Conservation (phyloP, 1,140 invertebrate genomes). For the Antheraea pernyi region DNA sequence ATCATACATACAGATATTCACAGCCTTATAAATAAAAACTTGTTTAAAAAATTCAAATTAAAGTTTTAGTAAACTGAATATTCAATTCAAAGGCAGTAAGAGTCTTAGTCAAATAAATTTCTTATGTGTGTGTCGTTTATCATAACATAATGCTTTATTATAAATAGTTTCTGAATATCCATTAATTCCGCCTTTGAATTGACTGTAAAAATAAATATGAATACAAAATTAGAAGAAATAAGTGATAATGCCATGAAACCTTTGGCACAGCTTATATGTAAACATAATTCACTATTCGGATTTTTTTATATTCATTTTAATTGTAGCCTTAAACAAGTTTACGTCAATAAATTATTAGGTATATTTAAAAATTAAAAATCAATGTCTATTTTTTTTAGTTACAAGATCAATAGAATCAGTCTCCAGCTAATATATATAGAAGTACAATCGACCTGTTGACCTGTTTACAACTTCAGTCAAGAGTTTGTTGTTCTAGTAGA, state of each 20-base stretch:
- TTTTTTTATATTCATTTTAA: neutral
- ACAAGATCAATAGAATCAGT: slow-evolving; percentile 57
- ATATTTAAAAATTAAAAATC: neutral
- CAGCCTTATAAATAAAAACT: slow-evolving; percentile 5
- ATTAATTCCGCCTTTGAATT: neutral
- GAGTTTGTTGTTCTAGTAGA: too few relatives aligned
- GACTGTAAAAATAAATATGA: neutral
- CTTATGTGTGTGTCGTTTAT: too few relatives aligned
- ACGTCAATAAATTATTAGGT: neutral
- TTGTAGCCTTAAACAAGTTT: neutral
- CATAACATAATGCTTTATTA: too few relatives aligned
- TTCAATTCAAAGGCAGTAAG: too few relatives aligned
- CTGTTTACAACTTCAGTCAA: slow-evolving; percentile 25
- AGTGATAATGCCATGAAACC: neutral
- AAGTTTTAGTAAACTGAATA: too few relatives aligned
- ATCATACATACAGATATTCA: slow-evolving; percentile 5
- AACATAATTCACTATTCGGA: neutral
- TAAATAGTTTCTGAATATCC: too few relatives aligned
- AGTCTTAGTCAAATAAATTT: too few relatives aligned
- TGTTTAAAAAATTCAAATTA: neutral
- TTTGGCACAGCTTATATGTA: slow-evolving; percentile 27
- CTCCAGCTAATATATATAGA: slow-evolving; percentile 45
- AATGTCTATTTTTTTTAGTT: slow-evolving; percentile 11
- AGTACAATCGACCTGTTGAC: slow-evolving; percentile 3
- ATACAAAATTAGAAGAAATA: neutral